phyloP scores from a whole-genome alignment of 2,888 invertebrate species.

The Lysandra bellargus region DNA sequence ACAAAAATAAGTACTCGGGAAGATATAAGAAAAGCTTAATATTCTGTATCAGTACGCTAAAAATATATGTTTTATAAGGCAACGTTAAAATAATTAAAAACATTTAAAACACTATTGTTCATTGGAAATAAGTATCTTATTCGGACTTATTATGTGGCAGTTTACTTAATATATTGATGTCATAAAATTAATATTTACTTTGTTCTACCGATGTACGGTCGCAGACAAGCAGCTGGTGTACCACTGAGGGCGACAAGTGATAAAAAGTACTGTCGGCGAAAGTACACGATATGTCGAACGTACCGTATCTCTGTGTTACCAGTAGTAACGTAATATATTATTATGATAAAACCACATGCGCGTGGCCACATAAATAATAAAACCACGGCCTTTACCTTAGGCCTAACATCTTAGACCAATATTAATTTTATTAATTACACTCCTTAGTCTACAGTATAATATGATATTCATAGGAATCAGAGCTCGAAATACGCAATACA shows the following conservation, averaged over 20 bases:
- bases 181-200: background rate
- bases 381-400: slow-evolving; percentile 26
- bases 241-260: background rate
- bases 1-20: background rate
- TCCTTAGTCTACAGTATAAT: slow-evolving; percentile 28
- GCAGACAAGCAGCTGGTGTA: background rate
- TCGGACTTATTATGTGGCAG: background rate
- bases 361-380: slow-evolving; percentile 14
- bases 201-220: background rate
- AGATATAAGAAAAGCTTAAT: background rate
- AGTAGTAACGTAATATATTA: background rate
- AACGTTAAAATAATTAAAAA: slow-evolving; percentile 3
- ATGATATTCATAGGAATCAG: slow-evolving; percentile 26
- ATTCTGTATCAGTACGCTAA: background rate
- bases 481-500: slow-evolving; percentile 24
- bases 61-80: background rate
- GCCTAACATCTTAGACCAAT: slow-evolving; percentile 29
- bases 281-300: background rate
- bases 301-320: background rate
- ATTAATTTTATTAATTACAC: slow-evolving; percentile 22
- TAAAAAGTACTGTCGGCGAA: background rate
- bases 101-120: background rate
- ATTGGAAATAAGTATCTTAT: slow-evolving; percentile 1
- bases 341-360: background rate
- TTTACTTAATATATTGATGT: background rate